Evolutionary conservation across 2,888 invertebrate genomes (phyloP), one percentile per base, ranked within the genome.

Genomic region (Perithous albicinctus): DNA sequence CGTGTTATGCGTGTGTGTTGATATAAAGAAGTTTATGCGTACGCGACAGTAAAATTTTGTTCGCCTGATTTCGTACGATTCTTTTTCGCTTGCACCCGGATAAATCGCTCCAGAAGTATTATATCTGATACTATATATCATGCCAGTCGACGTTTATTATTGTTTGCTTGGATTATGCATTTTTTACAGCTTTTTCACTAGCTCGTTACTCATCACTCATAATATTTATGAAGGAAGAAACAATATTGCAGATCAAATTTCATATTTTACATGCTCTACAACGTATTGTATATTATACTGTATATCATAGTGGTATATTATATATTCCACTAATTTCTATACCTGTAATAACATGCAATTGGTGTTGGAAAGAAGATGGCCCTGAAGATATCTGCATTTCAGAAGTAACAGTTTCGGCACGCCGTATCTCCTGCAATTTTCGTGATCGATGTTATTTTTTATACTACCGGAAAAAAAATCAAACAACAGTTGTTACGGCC

Each of bases 61-160:
- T 54, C 43, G 29, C 23, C 46, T 41, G 38, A 56, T 70, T 70
- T 70, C 20, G 38, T 38, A 26, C 54, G 38, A 43, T 12, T 20
- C 38, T 20, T 63, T 63, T 41, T 41, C 41, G 23, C 48, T 10
- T 8, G 66, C 29, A 15, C 15, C 15, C 32, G 46, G 15, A 63
- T 66, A 46, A 46, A 66, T 48, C 48, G 29, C 48, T 29, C 15
- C 32, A 29, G 10, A 66, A 48, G 48, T 66, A 48, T 46, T 66
- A 66, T 48, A 20, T 66, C 46, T 32, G 26, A 66, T 66, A 48
- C 26, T 18, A 29, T 46, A 48, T 48, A 48, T 48, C 32, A 48
- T 48, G 15, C 46, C 8, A 15, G 23, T 43, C 6, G 29, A 48
- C 32, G 32, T 66, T 18, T 48, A 48, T 18, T 48, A 48, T 46